Base-by-base conservation (phyloP, 2,113 vertebrate genomes). In the Echinops telfairi region DNA sequence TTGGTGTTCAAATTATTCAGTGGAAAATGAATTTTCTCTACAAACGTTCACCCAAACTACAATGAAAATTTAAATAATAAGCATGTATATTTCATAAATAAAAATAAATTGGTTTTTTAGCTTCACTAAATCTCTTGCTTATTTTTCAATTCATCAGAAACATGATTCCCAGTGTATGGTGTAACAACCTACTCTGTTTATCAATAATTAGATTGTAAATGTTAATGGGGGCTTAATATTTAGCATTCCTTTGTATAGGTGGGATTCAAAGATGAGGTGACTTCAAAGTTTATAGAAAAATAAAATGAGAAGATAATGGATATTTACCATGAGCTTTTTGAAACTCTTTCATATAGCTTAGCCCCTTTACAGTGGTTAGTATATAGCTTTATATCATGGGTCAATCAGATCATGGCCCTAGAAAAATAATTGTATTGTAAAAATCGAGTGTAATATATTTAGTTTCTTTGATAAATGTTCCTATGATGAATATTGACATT, bases 391-490 rank as follows among this genome's bases (percentile, higher is more conserved):
- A 11, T 40, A 80, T 3, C 0, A 38, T 84, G n/a, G 38, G 10
- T 3, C 71, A 83, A 47, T 90, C 60, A 78, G 36, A 89, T 92
- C 25, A 33, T 40, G 19, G 66, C 38, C 43, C 17, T 76, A 80
- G 73, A 79, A 85, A 88, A 76, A 88, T 81, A 88, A 58, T 58
- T 43, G 20, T 57, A 12, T 86, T 79, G 23, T 83, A 25, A 53
- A 91, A 88, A 17, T 88, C 29, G 84, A 68, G 11, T 70, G 11
- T 64, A 80, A 75, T 91, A 19, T 10, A 62, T 77, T 92, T 86
- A 17, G 40, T 66, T 82, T 77, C 27, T 25, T 3, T 47, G 22
- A 40, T 94, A 57, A 76, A 76, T 94, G 23, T 71, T 64, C 5
- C 8, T 22, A 36, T 4, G 40, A 62, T 62, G 22, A 62, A 78